Base-by-base conservation (phyloP, 2,113 vertebrate species). In the Albula glossodonta region DNA sequence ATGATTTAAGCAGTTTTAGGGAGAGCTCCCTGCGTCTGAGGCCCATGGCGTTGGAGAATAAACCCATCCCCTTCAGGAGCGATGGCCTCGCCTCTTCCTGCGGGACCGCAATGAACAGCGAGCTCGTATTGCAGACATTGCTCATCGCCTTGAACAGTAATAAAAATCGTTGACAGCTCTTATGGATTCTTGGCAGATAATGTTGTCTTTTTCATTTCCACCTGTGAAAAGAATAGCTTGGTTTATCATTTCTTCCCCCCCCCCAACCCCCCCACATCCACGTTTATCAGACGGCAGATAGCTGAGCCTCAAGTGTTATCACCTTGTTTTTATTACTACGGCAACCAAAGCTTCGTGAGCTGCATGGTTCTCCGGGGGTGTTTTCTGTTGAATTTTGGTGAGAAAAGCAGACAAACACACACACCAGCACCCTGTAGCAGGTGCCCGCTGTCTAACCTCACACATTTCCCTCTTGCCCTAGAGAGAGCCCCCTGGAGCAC, bases 201-300 rank as follows among this genome's bases (percentile, higher is more conserved):
- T 82, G 66, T 86, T 88, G 86, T 91, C 89, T 92, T 89, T 90
- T 89, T 91, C 82, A 90, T 92, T 90, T 88, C 50, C 82, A 88
- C 86, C 88, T 86, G 88, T 31, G 60, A 49, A 63, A 70, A 87
- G 87, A 90, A 9, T 57, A 87, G 85, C 82, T 51, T 89, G 83
- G 84, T 89, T 91, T 91, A 87, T 80, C 22, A 1, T 48, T 57
- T 48, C n/a, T 82, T 82, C 60, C 15, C 41, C 60, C 53, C 60
- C 52, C n/a, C 60, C 60, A 63, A 41, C 31, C 31, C 31, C 31
- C 31, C 31, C 31, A 41, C 31, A 1, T 41, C 31, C 31, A 41
- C 31, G 31, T 82, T 53, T 82, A 82, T 82, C 81, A 57, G 52
- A 48, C 51, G 10, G 81, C 81, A 41, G 81, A 82, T 82, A 82